Base-by-base conservation (phyloP, 30 jellyfish, hydroid and myxozoan species). In the Clytia hemisphaerica region DNA sequence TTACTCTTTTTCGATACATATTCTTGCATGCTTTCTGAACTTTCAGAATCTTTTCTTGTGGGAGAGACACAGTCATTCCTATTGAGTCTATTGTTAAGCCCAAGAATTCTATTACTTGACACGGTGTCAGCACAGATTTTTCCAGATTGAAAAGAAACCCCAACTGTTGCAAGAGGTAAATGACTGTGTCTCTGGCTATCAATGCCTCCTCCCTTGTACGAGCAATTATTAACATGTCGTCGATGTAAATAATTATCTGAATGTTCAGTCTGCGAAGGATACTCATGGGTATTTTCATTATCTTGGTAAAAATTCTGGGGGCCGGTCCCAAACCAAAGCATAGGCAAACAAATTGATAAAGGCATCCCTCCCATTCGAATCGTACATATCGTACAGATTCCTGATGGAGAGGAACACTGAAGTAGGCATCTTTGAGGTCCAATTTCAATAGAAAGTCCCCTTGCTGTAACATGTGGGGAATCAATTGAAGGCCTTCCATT, bases 341-440 rank as follows among this genome's bases (percentile, higher is more conserved):
- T 55, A 55, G 70, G 45, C 46, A 55, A 24, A 67, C 37, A 45
- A 67, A 67, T 71, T 67, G 71, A 71, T 2, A 67, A 37, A 67
- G 61, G 14, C 45, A 16, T 45, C 79, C 79, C 79, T 67, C 70
- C 73, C 79, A 67, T 16, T 25, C 44, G 35, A 67, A 67, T 48
- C 45, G 70, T 45, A 67, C 45, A 34, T 4, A 45, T 45, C 45
- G 40, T 45, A 71, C 33, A 49, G 66, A 45, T n/a, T 21, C 44
- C 28, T 21, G 48, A 51, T 68, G 70, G 47, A 68, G 74, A 4
- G 73, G 80, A 46, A 68, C 47, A 45, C 54, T 44, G 47, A 65
- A 48, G 47, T 68, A 68, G 30, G 80, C 80, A 42, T 42, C 80
- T 71, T 68, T 68, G 53, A 68, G 80, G 47, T 68, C 80, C 47